Conservation (phyloP, 2,113 vertebrate species). For the Lampris incognitus region DNA sequence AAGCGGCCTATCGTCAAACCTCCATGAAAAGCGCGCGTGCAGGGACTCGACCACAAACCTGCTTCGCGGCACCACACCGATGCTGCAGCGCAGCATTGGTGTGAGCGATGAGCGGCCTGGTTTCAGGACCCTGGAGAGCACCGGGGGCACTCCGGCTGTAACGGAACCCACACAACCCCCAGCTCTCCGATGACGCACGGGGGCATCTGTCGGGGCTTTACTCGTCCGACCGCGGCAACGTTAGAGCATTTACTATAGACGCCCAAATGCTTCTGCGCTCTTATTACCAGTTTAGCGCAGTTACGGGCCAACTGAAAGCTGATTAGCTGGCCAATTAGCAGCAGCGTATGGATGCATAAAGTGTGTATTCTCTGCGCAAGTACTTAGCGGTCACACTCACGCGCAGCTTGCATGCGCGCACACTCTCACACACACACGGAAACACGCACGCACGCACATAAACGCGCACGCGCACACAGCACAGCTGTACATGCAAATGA, state of each 20-base stretch:
- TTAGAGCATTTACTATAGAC: conserved; percentile 40
- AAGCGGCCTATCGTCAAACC: background rate
- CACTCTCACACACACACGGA: too few species aligned
- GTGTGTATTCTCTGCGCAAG: too few species aligned
- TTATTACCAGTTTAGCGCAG: conserved; percentile 1
- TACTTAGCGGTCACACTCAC: too few species aligned
- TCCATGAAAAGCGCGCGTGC: background rate
- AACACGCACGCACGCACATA: too few species aligned
- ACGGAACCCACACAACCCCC: too few species aligned
- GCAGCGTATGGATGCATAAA: background rate
- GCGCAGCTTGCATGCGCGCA: too few species aligned
- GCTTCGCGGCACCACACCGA: background rate
- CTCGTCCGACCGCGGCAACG: conserved; percentile 24
- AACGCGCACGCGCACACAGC: too few species aligned
- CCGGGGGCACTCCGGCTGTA: background rate
- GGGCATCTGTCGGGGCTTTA: conserved; percentile 40
- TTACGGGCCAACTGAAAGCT: background rate
- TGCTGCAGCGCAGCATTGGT: too few species aligned
- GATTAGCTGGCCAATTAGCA: background rate
- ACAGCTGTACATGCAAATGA: too few species aligned
- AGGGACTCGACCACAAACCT: too few species aligned
- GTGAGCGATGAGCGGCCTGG: background rate
- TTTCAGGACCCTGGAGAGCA: conserved; percentile 74
- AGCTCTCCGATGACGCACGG: too few species aligned
- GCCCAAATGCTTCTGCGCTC: conserved; percentile 22